Base-by-base conservation (phyloP, 2,797 vertebrate genomes). In the Rhinichthys osculus region DNA sequence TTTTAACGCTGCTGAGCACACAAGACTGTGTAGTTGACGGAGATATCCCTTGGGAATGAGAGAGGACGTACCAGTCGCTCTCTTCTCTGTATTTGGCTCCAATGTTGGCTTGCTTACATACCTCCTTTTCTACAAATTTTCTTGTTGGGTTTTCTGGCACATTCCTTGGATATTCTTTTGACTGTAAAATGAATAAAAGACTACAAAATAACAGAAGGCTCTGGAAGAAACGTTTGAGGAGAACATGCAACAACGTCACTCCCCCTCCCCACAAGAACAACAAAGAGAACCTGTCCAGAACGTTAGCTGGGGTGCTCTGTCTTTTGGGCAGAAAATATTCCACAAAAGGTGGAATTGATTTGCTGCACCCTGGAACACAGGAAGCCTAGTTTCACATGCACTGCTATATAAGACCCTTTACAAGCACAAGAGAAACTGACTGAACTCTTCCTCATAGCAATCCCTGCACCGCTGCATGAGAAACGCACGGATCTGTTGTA, bases 111-210 rank as follows among this genome's bases (percentile, higher is more conserved):
- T 94, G 95, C 96, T 95, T 98, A 99, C 98, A 97, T 99, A 99
- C 98, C 98, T 99, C 98, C 98, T 99, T 99, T 98, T 96, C 97
- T 99, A 99, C 98, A 99, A 95, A 99, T 99, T 99, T 99, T 99
- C 98, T 99, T 99, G 97, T 98, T 98, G 96, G 98, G 98, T 97
- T 99, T 99, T 98, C 98, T 97, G 96, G 98, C 96, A 97, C 98
- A 99, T 98, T 99, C 98, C 98, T 99, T 99, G 97, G 98, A 99
- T 99, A 99, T 99, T 98, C 98, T 98, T 96, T 99, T 99, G 98
- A 99, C 98, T 99, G 98, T 97, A 98, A 99, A 99, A 97, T 98
- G 98, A 99, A 99, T 99, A 97, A 96, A 97, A 99, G 96, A 99
- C 98, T 99, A 97, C 97, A 99, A 99, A 99, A 99, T 99, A 99